phyloP scores from a whole-genome alignment of 2,888 invertebrate species.

The Dione juno region DNA sequence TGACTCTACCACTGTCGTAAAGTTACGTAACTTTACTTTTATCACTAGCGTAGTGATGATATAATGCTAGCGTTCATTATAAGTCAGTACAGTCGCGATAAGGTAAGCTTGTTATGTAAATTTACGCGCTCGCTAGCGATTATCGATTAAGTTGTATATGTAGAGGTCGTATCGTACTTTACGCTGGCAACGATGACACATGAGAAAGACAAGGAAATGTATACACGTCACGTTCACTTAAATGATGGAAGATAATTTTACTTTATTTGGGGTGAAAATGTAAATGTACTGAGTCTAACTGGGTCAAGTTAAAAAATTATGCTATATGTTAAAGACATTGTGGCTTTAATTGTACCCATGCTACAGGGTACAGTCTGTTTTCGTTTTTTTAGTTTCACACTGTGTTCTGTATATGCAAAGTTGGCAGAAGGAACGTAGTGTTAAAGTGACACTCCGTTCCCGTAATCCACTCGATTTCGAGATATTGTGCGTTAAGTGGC shows the following conservation, averaged over 20 bases:
- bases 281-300: neutral
- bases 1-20: constrained; percentile 23
- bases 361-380: neutral
- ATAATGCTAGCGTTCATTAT: constrained; percentile 12
- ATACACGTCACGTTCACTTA: constrained; percentile 8
- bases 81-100: neutral
- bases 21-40: constrained; percentile 17
- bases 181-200: constrained; percentile 42
- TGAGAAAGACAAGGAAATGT: constrained; percentile 37
- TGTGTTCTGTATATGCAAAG: too few relatives aligned
- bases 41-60: constrained; percentile 14
- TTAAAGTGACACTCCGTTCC: too few relatives aligned
- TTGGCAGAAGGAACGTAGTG: too few relatives aligned
- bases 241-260: constrained; percentile 12
- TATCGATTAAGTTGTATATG: constrained; percentile 4
- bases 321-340: neutral
- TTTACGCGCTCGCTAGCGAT: constrained; percentile 14
- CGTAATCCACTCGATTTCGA: too few relatives aligned
- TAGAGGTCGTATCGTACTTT: constrained; percentile 50
- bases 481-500: too few relatives aligned
- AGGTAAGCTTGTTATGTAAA: constrained; percentile 7
- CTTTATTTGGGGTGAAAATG: neutral
- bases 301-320: constrained; percentile 7
- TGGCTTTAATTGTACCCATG: neutral
- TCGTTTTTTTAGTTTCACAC: too few relatives aligned